Percentiles rank a stretch among this genome's conserved stretches.
Evolutionary conservation across 1,140 invertebrate genomes (phyloP).

Genomic region (Saxidomus purpurata): DNA sequence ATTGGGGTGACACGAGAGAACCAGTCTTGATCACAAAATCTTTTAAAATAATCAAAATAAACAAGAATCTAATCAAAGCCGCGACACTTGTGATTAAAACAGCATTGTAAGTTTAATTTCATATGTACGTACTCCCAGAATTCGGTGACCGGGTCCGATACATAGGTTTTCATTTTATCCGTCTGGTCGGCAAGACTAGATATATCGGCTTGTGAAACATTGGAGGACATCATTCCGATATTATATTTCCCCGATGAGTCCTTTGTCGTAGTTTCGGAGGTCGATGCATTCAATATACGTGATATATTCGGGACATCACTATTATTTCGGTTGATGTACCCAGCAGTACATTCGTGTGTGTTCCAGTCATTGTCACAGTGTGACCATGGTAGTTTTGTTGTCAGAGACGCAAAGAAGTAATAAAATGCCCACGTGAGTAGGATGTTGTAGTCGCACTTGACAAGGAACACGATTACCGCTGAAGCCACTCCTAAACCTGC

Average conservation of each 20-base stretch:
- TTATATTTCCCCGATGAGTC: not conserved
- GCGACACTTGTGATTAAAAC: too few relatives aligned
- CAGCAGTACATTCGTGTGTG: constrained; percentile 75
- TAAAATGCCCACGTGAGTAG: constrained; percentile 85
- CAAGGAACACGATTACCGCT: constrained; percentile 80
- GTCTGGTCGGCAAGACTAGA: not conserved
- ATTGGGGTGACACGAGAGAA: too few relatives aligned
- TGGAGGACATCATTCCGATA: not conserved
- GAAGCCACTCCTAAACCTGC: constrained; percentile 81
- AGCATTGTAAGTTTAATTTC: too few relatives aligned
- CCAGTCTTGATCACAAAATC: too few relatives aligned
- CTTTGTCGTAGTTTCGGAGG: not conserved
- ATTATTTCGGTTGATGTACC: not conserved
- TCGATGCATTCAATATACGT: not conserved
- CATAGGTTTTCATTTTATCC: not conserved
- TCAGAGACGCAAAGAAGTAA: constrained; percentile 84
- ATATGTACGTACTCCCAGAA: constrained; percentile 85
- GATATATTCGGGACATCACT: not conserved
- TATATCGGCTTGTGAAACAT: not conserved
- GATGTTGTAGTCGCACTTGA: constrained; percentile 85
- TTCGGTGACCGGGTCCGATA: constrained; percentile 81
- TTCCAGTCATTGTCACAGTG: constrained; percentile 86
- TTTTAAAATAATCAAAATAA: too few relatives aligned
- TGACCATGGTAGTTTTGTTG: constrained; percentile 84
- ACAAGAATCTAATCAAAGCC: too few relatives aligned